Conservation (phyloP, 2,797 vertebrate genomes). For the Siniperca undulata region DNA sequence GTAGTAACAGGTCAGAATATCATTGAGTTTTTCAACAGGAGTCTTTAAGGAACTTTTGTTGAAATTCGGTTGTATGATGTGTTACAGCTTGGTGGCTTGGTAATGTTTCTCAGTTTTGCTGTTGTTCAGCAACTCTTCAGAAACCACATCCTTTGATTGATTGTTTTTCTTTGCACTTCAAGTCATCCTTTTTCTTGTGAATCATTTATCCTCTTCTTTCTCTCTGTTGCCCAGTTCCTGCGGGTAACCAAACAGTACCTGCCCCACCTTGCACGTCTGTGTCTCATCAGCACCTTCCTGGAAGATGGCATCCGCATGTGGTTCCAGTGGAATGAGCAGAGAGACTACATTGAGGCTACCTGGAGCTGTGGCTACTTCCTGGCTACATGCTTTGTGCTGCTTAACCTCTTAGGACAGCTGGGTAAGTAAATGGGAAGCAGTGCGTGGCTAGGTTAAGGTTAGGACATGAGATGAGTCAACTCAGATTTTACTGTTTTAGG, state of each 20-base stretch:
- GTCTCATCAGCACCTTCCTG: conserved; percentile 98
- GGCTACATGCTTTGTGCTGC: conserved; percentile 94
- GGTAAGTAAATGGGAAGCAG: conserved; percentile 84
- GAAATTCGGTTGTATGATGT: neutral
- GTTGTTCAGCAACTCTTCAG: neutral
- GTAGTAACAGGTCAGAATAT: neutral
- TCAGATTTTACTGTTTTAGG: neutral
- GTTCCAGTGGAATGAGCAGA: conserved; percentile 99
- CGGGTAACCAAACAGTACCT: conserved; percentile 97
- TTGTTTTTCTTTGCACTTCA: neutral
- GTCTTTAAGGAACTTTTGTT: neutral
- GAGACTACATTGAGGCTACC: conserved; percentile 96
- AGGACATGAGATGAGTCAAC: neutral
- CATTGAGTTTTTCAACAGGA: neutral
- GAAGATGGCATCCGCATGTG: conserved; percentile 99
- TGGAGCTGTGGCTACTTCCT: conserved; percentile 97
- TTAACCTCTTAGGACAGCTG: conserved; percentile 96
- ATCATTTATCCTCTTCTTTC: neutral
- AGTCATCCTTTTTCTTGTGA: neutral
- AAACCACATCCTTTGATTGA: conserved; percentile 32
- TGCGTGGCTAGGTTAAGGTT: neutral
- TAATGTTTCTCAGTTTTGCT: conserved; percentile 13
- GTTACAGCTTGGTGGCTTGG: neutral
- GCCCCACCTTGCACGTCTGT: conserved; percentile 94
- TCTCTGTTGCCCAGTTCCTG: conserved; percentile 88